Conservation (phyloP, 2,797 vertebrate genomes). For the Lithobates pipiens region DNA sequence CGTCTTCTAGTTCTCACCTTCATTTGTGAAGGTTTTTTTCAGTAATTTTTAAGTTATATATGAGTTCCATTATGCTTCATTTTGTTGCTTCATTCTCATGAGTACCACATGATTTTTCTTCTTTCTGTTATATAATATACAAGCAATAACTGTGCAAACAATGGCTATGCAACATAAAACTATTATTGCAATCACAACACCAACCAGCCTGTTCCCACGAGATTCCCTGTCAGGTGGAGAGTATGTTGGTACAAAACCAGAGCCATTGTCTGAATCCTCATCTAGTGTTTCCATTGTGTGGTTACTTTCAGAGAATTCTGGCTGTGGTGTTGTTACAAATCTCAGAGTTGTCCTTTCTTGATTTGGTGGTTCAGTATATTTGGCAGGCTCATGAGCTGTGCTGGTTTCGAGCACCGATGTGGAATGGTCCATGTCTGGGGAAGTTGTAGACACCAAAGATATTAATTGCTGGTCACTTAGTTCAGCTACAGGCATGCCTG, state of each 20-base stretch:
- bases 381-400: not conserved
- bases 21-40: not conserved
- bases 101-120: slow-evolving; percentile 68
- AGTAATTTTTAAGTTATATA: not conserved
- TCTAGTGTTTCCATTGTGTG: not conserved
- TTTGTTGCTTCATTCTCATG: slow-evolving; percentile 76
- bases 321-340: not conserved
- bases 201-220: slow-evolving; percentile 70
- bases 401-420: slow-evolving; percentile 18
- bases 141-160: slow-evolving; percentile 69
- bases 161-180: slow-evolving; percentile 74
- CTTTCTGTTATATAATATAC: slow-evolving; percentile 72
- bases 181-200: slow-evolving; percentile 74
- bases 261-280: not conserved
- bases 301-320: not conserved
- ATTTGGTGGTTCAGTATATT: not conserved
- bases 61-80: slow-evolving; percentile 66
- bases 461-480: slow-evolving; percentile 68
- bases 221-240: slow-evolving; percentile 32
- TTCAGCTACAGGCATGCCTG: slow-evolving; percentile 70
- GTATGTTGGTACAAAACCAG: not conserved
- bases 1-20: not conserved
- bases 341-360: not conserved
- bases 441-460: not conserved
- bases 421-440: slow-evolving; percentile 17